Percentiles rank a stretch among this genome's conserved stretches.
Conservation (phyloP, 1,140 invertebrate species). For the Anastrepha ludens region DNA sequence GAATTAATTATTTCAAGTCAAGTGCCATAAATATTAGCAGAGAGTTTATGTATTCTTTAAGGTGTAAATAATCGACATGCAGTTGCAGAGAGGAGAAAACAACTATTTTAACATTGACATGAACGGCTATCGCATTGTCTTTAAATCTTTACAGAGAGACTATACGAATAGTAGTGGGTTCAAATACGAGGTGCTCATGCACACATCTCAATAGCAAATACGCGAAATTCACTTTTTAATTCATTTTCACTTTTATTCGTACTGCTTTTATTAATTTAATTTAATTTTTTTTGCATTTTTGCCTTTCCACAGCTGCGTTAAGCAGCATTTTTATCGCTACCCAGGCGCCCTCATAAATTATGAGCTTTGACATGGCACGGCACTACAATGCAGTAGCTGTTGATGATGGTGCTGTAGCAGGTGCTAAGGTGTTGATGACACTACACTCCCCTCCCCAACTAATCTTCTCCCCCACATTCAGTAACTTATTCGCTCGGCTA, state of each 20-base stretch:
- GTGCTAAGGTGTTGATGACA: background rate
- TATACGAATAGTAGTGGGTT: too few relatives aligned
- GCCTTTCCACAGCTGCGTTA: background rate
- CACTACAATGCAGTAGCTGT: slow-evolving; percentile 16
- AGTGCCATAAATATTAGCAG: background rate
- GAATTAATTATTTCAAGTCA: slow-evolving; percentile 7
- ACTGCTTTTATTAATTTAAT: too few relatives aligned
- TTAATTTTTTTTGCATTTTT: background rate
- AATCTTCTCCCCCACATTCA: background rate
- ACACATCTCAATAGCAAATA: too few relatives aligned
- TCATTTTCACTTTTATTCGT: background rate
- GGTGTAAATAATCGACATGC: background rate
- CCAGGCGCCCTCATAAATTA: background rate
- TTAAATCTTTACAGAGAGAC: too few relatives aligned
- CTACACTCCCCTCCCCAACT: background rate
- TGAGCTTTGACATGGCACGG: background rate
- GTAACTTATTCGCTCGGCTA: background rate
- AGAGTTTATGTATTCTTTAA: background rate
- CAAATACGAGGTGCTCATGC: too few relatives aligned
- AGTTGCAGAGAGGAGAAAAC: background rate
- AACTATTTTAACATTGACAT: background rate
- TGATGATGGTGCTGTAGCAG: background rate
- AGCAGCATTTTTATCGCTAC: background rate
- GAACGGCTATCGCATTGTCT: too few relatives aligned
- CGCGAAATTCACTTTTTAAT: background rate